A percentile compares a stretch with the other conserved stretches of the same genome.
Evolutionary conservation across 2,113 vertebrate genomes (phyloP).

Genomic region (Barnardius zonarius): DNA sequence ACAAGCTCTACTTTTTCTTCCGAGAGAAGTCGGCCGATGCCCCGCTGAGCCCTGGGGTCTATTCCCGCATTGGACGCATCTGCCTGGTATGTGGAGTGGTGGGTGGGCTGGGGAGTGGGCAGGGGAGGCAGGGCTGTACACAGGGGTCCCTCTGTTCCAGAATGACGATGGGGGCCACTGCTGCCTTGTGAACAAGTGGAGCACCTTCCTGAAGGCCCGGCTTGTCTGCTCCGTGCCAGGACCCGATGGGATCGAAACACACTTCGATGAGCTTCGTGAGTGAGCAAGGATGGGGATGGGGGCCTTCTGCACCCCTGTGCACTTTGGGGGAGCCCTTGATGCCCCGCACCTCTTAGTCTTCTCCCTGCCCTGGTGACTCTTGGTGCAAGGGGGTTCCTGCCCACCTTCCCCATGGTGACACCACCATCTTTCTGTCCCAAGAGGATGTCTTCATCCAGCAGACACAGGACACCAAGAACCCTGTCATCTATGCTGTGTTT

Average conservation of each 20-base stretch:
- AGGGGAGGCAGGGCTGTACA: not conserved
- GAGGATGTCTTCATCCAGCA: constrained; percentile 97
- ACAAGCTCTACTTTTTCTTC: constrained; percentile 99
- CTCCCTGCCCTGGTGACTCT: not conserved
- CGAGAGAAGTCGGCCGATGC: constrained; percentile 93
- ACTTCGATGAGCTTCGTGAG: constrained; percentile 98
- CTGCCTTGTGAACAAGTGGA: constrained; percentile 98
- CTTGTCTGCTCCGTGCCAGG: constrained; percentile 95
- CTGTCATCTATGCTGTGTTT: constrained; percentile 96
- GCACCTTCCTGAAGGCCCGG: constrained; percentile 95
- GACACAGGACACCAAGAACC: constrained; percentile 95
- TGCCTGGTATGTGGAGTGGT: constrained; percentile 83
- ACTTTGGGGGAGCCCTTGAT: not conserved
- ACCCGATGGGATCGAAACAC: constrained; percentile 91
- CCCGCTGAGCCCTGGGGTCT: constrained; percentile 89
- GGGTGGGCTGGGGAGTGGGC: accelerated
- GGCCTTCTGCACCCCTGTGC: not conserved
- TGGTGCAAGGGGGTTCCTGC: not conserved
- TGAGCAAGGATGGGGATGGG: accelerated
- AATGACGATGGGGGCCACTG: constrained; percentile 97
- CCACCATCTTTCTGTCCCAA: constrained; percentile 68
- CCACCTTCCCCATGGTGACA: not conserved
- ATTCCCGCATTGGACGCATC: constrained; percentile 95
- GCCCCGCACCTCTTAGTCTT: not conserved
- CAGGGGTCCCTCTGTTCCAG: constrained; percentile 38